phyloP scores from a whole-genome alignment of 37 sponge, comb jelly and placozoan species.

The Oopsacas minuta region DNA sequence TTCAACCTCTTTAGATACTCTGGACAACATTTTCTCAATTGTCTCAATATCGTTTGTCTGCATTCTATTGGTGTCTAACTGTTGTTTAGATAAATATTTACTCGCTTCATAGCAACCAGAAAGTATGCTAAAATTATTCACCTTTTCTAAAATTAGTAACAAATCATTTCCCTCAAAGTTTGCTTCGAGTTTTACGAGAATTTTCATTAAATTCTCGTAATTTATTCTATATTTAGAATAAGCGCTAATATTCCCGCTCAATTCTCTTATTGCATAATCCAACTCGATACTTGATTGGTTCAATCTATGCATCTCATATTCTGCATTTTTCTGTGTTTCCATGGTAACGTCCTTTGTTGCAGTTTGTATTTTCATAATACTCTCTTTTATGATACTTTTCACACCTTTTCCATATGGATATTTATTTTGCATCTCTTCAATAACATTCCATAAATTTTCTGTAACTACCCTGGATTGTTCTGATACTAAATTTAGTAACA shows the following conservation, averaged over 20 bases:
- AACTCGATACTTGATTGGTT: constrained; percentile 6
- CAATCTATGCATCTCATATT: not conserved
- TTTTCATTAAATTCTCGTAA: not conserved
- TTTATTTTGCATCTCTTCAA: not conserved
- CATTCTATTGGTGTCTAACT: not conserved
- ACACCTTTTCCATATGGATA: not conserved
- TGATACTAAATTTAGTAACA: not conserved
- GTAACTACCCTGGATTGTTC: not conserved
- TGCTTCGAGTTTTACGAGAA: not conserved
- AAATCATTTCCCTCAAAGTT: not conserved
- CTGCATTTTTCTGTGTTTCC: not conserved
- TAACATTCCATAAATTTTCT: not conserved
- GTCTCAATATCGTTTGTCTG: not conserved
- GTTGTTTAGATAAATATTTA: not conserved
- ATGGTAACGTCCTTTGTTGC: not conserved
- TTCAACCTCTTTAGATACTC: not conserved
- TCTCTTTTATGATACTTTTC: not conserved
- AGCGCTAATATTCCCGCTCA: not conserved
- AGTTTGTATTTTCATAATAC: not conserved
- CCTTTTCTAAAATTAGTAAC: not conserved
- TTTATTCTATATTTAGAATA: not conserved
- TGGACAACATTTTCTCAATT: not conserved
- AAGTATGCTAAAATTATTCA: not conserved
- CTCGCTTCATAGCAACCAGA: not conserved
- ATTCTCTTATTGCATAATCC: not conserved